Evolutionary conservation across 2,113 vertebrate species (phyloP).

Genomic region (Micronycteris hirsuta): DNA sequence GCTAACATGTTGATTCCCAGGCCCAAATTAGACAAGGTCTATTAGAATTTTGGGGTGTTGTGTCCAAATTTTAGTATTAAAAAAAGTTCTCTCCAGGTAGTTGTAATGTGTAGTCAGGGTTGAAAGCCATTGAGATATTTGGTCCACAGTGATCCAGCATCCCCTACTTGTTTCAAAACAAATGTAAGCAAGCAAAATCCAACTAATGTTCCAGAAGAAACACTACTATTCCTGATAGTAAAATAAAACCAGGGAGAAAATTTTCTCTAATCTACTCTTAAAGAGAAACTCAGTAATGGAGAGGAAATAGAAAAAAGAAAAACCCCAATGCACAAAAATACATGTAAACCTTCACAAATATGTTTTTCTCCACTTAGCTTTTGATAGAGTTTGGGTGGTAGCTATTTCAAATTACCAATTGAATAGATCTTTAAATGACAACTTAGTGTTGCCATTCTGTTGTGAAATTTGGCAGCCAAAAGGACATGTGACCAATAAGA

Average conservation of each 20-base stretch:
- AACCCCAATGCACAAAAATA: neutral
- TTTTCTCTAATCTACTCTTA: neutral
- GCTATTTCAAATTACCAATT: conserved; percentile 54
- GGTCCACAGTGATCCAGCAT: neutral
- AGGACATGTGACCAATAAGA: conserved; percentile 20
- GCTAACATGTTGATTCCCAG: neutral
- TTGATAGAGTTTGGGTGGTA: conserved; percentile 40
- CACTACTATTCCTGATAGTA: neutral
- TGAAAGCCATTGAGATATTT: neutral
- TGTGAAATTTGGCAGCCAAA: conserved; percentile 58
- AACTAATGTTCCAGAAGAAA: neutral
- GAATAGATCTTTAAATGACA: conserved; percentile 55
- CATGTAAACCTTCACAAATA: neutral
- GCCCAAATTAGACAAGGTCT: neutral
- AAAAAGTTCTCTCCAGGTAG: neutral
- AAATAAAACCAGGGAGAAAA: neutral
- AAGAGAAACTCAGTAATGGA: neutral
- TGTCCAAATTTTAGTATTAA: neutral
- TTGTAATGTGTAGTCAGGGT: neutral
- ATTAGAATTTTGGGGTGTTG: neutral
- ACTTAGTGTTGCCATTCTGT: conserved; percentile 51
- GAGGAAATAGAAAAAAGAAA: neutral
- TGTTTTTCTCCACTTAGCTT: conserved; percentile 12
- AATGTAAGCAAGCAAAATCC: neutral
- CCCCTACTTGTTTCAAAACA: neutral